phyloP scores from a whole-genome alignment of 2,797 vertebrate species.

The Avahi laniger region DNA sequence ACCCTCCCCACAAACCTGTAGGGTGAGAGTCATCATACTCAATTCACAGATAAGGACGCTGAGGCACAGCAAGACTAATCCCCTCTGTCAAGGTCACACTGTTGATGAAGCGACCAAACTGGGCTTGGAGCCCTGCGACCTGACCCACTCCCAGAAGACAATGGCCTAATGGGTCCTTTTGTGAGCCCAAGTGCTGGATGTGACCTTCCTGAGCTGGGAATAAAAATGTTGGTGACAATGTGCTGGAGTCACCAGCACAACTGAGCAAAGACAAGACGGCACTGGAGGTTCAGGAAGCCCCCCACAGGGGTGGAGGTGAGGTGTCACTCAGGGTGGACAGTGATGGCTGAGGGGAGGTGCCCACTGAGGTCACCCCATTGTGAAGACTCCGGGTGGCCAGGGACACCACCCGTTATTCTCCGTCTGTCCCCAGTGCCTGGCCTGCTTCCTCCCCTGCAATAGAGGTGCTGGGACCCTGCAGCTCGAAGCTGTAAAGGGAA shows the following conservation, averaged over 20 bases:
- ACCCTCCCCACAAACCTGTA: background rate
- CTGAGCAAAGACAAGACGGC: background rate
- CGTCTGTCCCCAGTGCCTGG: background rate
- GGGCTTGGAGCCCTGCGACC: background rate
- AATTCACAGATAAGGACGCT: background rate
- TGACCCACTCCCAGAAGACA: background rate
- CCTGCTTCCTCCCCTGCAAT: background rate
- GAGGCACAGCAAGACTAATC: background rate
- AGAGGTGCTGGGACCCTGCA: background rate
- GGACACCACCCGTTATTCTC: background rate
- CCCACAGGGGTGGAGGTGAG: background rate
- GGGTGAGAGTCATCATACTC: background rate
- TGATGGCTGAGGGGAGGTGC: background rate
- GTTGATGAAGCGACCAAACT: background rate
- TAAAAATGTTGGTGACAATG: background rate
- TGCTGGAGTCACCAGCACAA: background rate
- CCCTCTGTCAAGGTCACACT: background rate
- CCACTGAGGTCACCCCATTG: background rate
- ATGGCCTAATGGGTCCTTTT: background rate
- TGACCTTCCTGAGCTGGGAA: background rate
- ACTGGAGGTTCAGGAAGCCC: background rate
- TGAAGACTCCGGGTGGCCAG: background rate
- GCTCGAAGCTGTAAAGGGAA: background rate
- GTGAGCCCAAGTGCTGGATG: background rate
- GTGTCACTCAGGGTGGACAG: background rate